phyloP scores from a whole-genome alignment of 2,113 vertebrate genomes.

The Hippocampus comes region DNA sequence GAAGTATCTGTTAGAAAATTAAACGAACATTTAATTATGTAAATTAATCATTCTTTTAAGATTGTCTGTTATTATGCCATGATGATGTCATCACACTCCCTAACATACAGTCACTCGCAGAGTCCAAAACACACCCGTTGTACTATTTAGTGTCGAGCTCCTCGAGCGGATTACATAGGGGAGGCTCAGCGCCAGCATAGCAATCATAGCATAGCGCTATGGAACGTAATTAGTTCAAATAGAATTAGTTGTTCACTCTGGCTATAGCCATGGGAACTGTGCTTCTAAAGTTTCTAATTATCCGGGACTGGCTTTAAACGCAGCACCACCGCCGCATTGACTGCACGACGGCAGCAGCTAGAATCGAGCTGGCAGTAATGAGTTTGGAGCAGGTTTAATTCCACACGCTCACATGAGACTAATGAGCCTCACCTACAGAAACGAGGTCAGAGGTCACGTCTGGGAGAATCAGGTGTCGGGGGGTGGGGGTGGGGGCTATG shows the following conservation, averaged over 20 bases:
- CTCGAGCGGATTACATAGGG: slow-evolving; percentile 58
- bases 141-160: slow-evolving; percentile 58
- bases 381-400: slow-evolving; percentile 71
- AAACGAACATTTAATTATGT: too few relatives aligned
- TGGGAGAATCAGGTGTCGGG: slow-evolving; percentile 16
- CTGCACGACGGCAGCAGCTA: slow-evolving; percentile 57
- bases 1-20: too few relatives aligned
- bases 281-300: slow-evolving; percentile 77
- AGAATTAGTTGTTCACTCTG: slow-evolving; percentile 72
- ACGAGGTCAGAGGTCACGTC: slow-evolving; percentile 59
- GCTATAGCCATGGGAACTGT: slow-evolving; percentile 73
- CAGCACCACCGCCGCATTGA: slow-evolving; percentile 48
- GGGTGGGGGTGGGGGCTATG: slow-evolving; percentile 17
- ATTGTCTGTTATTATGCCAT: background rate
- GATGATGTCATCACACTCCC: slow-evolving; percentile 27
- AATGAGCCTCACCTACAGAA: slow-evolving; percentile 68
- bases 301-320: slow-evolving; percentile 73
- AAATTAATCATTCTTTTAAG: too few relatives aligned
- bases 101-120: slow-evolving; percentile 30
- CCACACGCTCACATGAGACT: slow-evolving; percentile 56
- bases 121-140: slow-evolving; percentile 43
- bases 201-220: slow-evolving; percentile 56
- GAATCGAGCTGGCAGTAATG: slow-evolving; percentile 73
- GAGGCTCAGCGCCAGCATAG: slow-evolving; percentile 43
- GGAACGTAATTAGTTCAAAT: slow-evolving; percentile 75